phyloP scores from a whole-genome alignment of 2,113 vertebrate genomes.

The Pteruthius melanotis region DNA sequence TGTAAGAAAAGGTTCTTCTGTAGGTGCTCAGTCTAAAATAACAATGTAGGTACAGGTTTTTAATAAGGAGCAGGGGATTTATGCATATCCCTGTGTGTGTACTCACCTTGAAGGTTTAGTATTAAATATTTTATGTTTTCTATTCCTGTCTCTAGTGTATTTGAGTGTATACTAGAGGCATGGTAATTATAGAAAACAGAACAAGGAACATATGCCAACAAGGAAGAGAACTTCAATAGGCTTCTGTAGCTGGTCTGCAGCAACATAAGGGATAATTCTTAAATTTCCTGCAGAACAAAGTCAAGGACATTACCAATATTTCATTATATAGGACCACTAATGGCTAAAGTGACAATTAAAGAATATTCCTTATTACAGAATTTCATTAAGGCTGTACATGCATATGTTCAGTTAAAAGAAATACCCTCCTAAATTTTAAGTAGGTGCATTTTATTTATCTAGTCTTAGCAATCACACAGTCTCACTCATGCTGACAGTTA shows the following conservation, averaged over 20 bases:
- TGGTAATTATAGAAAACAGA: background rate
- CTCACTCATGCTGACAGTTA: background rate
- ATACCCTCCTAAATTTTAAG: background rate
- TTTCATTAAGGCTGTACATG: background rate
- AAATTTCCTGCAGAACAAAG: background rate
- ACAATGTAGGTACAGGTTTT: background rate
- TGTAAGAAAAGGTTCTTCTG: background rate
- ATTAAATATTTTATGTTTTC: conserved; percentile 25
- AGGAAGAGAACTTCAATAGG: background rate
- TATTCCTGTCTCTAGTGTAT: background rate
- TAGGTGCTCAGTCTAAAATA: background rate
- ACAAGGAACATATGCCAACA: background rate
- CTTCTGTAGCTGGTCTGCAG: background rate
- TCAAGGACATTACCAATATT: background rate
- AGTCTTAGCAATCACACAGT: background rate
- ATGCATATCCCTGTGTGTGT: background rate
- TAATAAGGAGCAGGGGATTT: background rate
- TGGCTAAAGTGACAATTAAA: background rate
- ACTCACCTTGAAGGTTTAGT: background rate
- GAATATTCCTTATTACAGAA: background rate
- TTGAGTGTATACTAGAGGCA: background rate
- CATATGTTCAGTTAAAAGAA: background rate
- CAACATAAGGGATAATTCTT: background rate
- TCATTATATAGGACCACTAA: background rate
- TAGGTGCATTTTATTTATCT: background rate